Evolutionary conservation across 2,797 vertebrate genomes (phyloP).

Genomic region (Bradypodion ventrale): DNA sequence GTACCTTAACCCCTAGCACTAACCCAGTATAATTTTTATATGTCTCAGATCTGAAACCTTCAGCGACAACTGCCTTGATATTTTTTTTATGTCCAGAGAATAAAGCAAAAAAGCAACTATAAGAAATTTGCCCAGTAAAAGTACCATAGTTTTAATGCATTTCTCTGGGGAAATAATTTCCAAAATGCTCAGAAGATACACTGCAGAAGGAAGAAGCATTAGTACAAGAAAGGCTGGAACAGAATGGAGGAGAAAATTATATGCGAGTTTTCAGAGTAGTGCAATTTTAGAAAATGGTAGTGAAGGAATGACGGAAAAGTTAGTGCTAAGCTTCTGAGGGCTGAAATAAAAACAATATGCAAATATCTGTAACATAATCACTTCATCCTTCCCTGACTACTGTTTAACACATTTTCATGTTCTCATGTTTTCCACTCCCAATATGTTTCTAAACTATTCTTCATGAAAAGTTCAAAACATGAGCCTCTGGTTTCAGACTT

Average conservation of each 20-base stretch:
- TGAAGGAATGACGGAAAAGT: not conserved
- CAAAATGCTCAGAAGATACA: not conserved
- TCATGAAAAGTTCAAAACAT: not conserved
- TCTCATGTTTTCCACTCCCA: not conserved
- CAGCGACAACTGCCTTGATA: not conserved
- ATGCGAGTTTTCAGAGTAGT: not conserved
- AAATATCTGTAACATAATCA: not conserved
- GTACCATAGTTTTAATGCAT: not conserved
- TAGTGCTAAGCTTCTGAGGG: not conserved
- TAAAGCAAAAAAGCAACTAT: slow-evolving; percentile 23
- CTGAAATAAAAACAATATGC: not conserved
- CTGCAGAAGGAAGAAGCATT: not conserved
- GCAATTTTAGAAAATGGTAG: not conserved
- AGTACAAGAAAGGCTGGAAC: slow-evolving; percentile 9
- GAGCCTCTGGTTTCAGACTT: not conserved
- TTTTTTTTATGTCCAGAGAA: slow-evolving; percentile 4
- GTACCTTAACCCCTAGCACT: not conserved
- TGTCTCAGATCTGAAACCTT: slow-evolving; percentile 9
- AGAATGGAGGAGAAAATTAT: not conserved
- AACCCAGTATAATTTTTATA: slow-evolving; percentile 3
- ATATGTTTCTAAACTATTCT: not conserved
- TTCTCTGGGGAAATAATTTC: slow-evolving; percentile 30
- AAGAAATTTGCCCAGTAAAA: slow-evolving; percentile 4
- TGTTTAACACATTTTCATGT: not conserved
- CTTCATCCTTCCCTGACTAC: too few relatives aligned